Evolutionary conservation across 1,140 invertebrate genomes (phyloP).

Genomic region (Archivesica marissinica): DNA sequence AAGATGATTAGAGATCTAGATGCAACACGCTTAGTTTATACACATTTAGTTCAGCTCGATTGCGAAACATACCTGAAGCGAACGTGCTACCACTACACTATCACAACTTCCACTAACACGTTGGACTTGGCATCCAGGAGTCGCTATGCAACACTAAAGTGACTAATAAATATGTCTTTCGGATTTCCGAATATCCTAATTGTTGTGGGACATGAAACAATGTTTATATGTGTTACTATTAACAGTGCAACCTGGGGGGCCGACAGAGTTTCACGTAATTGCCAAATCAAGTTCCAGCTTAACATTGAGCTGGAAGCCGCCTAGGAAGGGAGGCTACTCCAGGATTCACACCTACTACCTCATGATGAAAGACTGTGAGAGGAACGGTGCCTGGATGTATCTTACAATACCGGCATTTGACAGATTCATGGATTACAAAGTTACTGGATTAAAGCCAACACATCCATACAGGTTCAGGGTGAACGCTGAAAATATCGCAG

Average conservation of each 20-base stretch:
- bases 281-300: slow-evolving; percentile 23
- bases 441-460: slow-evolving; percentile 3
- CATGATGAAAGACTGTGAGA: slow-evolving; percentile 27
- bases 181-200: too few relatives aligned
- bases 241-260: slow-evolving; percentile 39
- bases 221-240: too few relatives aligned
- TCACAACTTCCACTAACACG: too few relatives aligned
- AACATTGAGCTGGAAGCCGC: slow-evolving; percentile 49
- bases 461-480: slow-evolving; percentile 44
- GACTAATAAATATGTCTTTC: too few relatives aligned
- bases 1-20: too few relatives aligned
- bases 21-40: too few relatives aligned
- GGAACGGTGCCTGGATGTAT: slow-evolving; percentile 2
- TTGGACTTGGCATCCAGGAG: too few relatives aligned
- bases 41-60: too few relatives aligned
- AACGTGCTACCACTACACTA: too few relatives aligned
- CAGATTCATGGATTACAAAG: slow-evolving; percentile 49
- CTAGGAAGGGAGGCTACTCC: slow-evolving; percentile 11
- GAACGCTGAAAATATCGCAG: slow-evolving; percentile 28
- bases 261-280: slow-evolving; percentile 14
- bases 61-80: too few relatives aligned
- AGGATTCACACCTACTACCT: slow-evolving; percentile 38
- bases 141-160: too few relatives aligned
- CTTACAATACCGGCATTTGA: slow-evolving; percentile 36
- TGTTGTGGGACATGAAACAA: too few relatives aligned